Conservation (phyloP, 2,888 invertebrate species). For the Tridacna gigas region DNA sequence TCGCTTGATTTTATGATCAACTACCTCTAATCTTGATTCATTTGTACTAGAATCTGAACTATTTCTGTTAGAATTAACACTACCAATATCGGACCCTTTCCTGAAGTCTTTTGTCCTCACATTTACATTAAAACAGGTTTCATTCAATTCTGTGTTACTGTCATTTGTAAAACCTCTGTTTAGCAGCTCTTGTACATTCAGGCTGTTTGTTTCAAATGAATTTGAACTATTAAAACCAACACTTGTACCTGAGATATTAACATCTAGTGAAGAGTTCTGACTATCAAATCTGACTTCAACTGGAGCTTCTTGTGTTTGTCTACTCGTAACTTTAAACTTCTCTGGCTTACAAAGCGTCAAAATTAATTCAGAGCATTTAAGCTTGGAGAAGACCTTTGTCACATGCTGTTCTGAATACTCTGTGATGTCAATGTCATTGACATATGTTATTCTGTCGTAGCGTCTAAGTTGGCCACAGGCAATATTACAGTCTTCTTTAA, state of each 20-base stretch:
- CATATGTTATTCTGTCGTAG: conserved; percentile 46
- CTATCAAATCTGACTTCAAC: not conserved
- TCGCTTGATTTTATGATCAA: conserved; percentile 23
- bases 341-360: conserved; percentile 16
- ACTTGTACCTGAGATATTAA: not conserved
- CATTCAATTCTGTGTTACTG: not conserved
- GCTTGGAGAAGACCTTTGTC: conserved; percentile 24
- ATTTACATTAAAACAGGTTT: not conserved
- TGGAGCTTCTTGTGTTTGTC: not conserved
- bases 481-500: conserved; percentile 53
- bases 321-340: not conserved
- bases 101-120: not conserved
- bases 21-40: not conserved
- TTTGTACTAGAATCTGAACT: not conserved
- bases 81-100: not conserved
- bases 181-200: not conserved
- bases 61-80: not conserved
- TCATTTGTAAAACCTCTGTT: not conserved
- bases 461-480: conserved; percentile 34
- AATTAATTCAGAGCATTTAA: not conserved
- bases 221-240: not conserved
- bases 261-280: not conserved
- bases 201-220: not conserved
- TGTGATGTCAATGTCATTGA: conserved; percentile 36
- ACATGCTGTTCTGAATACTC: conserved; percentile 18